Evolutionary conservation across 2,888 invertebrate genomes (phyloP), one percentile per base, ranked within the genome.

Genomic region (Rhagonycha fulva): DNA sequence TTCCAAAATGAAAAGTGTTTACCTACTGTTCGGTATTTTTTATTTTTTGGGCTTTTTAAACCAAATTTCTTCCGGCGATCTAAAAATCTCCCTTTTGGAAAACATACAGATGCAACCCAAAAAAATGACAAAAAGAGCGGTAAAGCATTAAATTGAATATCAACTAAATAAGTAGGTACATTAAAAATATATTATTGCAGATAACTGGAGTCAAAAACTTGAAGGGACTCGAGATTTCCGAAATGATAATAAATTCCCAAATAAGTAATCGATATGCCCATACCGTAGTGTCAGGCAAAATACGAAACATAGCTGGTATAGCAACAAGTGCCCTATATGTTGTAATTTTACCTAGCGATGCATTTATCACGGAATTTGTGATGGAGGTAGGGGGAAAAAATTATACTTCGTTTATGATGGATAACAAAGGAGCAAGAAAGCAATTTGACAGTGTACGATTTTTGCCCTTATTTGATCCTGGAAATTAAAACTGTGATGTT

Each of bases 351-450:
- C 94, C 94, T 0, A 92, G 93, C 76, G 91, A 92, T 0, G 93
- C 93, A 0, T 94, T 92, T 85, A 93, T 93, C 80, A 91, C 92
- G 60, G 91, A 91, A 71, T 93, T 94, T 83, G 86, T 90, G 61
- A 93, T 94, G 93, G 91, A 90, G 71, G 88, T 92, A 10, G 90
- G 90, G 73, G 92, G 91, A 14, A 92, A 91, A 84, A 87, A 90
- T 3, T 92, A 92, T 85, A 90, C 91, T 80, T 92, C 92, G 0
- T 92, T 92, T 81, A 91, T 93, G 0, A 90, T 92, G 83, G 92
- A 91, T 83, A 92, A 92, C 81, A 90, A 91, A 82, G 90, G 91
- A 83, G 93, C 92, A 0, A 91, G 92, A 83, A 80, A 84, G 70
- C 85, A 92, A 10, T 87, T 87, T 71, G 81, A 86, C 68, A 70